A percentile compares a stretch with the other conserved stretches of the same genome.
phyloP scores from a whole-genome alignment of 2,113 vertebrate genomes.

The Osmerus mordax region DNA sequence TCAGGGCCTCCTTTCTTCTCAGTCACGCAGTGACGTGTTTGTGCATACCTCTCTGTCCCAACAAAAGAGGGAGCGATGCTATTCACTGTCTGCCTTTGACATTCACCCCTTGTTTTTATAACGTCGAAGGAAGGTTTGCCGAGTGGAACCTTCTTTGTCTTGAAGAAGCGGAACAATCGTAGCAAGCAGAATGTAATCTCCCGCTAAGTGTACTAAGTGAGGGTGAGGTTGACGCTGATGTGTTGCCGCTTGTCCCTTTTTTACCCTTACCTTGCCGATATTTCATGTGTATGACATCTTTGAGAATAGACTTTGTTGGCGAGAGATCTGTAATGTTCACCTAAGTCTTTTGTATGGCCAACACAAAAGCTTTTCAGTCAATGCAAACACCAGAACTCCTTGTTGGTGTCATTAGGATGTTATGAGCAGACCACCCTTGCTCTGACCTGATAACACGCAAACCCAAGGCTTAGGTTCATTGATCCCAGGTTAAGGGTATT shows the following conservation, averaged over 20 bases:
- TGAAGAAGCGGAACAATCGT: constrained; percentile 54
- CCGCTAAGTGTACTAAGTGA: constrained; percentile 42
- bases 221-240: constrained; percentile 57
- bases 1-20: constrained; percentile 63
- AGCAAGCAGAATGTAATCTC: constrained; percentile 63
- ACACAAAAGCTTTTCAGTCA: constrained; percentile 56
- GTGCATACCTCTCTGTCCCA: constrained; percentile 58
- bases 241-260: constrained; percentile 60
- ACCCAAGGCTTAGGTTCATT: too few species aligned
- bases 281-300: constrained; percentile 49
- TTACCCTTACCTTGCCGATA: constrained; percentile 43
- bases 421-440: constrained; percentile 31
- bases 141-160: constrained; percentile 65
- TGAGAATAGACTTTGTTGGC: constrained; percentile 54
- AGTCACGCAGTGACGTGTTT: constrained; percentile 65
- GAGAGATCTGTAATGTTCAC: constrained; percentile 47
- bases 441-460: too few species aligned
- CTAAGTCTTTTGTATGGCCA: constrained; percentile 43
- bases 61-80: constrained; percentile 63
- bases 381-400: constrained; percentile 51
- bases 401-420: constrained; percentile 27
- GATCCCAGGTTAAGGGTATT: too few species aligned
- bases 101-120: constrained; percentile 71
- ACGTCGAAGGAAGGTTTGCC: constrained; percentile 63
- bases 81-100: constrained; percentile 60